phyloP scores from a whole-genome alignment of 1,140 invertebrate genomes.

The Telenomus remus region DNA sequence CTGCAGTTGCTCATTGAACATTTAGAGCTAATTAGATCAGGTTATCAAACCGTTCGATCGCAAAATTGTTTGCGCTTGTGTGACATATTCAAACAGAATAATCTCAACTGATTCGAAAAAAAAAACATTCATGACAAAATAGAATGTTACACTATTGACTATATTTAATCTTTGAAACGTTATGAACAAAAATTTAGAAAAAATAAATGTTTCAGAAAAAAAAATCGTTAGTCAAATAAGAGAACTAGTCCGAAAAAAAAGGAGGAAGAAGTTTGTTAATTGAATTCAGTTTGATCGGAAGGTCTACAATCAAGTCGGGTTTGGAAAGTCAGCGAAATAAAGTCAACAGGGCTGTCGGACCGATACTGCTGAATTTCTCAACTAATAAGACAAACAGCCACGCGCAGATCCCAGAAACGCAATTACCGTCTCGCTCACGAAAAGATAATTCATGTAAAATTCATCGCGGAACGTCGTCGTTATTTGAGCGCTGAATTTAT shows the following conservation, averaged over 20 bases:
- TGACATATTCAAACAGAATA: neutral
- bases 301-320: no score
- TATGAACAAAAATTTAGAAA: no score
- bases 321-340: neutral
- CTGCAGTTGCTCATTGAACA: neutral
- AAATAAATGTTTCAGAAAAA: neutral
- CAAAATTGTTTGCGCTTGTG: neutral
- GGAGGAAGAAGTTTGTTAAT: no score
- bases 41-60: no score
- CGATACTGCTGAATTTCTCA: constrained; percentile 9
- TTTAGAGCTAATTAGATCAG: neutral
- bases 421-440: constrained; percentile 23
- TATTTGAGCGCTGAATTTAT: constrained; percentile 25
- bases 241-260: no score
- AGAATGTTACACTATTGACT: neutral
- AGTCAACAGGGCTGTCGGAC: constrained; percentile 6
- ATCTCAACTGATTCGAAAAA: no score
- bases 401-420: constrained; percentile 1
- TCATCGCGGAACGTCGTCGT: constrained; percentile 7
- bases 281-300: no score
- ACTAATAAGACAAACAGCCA: constrained; percentile 28
- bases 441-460: constrained; percentile 39
- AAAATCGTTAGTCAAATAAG: neutral
- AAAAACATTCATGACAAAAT: no score
- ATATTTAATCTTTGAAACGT: no score